A percentile compares a stretch with the other conserved stretches of the same genome.
phyloP scores from a whole-genome alignment of 2,888 invertebrate genomes.

The Oxytorus armatus region DNA sequence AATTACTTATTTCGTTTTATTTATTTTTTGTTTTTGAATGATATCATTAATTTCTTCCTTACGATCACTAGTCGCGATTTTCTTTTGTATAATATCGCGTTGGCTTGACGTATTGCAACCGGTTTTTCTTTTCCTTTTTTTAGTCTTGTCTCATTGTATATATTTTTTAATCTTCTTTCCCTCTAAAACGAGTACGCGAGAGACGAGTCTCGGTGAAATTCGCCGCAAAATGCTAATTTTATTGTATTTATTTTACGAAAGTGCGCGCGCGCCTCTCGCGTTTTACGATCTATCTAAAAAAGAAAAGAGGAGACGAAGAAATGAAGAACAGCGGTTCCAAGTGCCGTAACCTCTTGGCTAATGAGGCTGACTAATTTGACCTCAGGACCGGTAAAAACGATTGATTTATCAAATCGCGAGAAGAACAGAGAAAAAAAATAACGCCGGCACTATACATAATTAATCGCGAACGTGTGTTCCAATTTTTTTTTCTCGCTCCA shows the following conservation, averaged over 20 bases:
- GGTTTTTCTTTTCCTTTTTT: constrained; percentile 66
- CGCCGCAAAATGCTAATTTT: constrained; percentile 63
- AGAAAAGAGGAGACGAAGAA: constrained; percentile 18
- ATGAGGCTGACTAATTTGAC: constrained; percentile 54
- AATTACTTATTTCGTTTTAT: constrained; percentile 7
- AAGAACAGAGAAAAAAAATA: constrained; percentile 17
- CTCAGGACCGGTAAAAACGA: constrained; percentile 53
- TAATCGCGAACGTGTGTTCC: constrained; percentile 23
- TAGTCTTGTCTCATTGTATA: constrained; percentile 53
- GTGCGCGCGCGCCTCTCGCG: constrained; percentile 21
- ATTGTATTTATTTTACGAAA: constrained; percentile 45
- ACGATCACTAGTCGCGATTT: constrained; percentile 56
- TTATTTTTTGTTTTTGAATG: constrained; percentile 54
- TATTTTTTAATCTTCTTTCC: constrained; percentile 37
- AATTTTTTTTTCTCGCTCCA: constrained; percentile 31
- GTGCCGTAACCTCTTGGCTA: constrained; percentile 23
- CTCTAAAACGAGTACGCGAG: constrained; percentile 48
- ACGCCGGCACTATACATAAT: background rate
- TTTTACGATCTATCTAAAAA: constrained; percentile 60
- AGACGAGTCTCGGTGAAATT: no score
- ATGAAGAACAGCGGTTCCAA: constrained; percentile 13
- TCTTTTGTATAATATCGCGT: constrained; percentile 64
- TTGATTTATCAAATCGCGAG: constrained; percentile 58
- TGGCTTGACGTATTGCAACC: constrained; percentile 77
- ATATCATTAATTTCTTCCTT: constrained; percentile 59